phyloP scores from a whole-genome alignment of 1,140 invertebrate species.

The Schlechtendalia chinensis region DNA sequence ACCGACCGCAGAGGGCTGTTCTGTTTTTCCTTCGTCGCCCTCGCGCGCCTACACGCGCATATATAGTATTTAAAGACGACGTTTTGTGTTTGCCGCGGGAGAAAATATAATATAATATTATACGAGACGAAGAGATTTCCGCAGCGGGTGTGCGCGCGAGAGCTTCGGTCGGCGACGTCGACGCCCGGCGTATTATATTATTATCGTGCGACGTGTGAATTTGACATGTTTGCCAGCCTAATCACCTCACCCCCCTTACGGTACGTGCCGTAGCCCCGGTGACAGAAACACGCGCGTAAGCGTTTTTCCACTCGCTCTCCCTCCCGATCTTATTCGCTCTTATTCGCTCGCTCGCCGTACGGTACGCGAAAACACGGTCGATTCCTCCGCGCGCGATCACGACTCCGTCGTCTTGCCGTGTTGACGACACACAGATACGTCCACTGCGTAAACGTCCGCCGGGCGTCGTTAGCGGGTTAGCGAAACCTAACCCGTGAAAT shows the following conservation, averaged over 20 bases:
- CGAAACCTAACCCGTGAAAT: no score
- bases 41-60: not conserved
- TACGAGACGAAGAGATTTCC: not conserved
- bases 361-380: no score
- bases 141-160: not conserved
- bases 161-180: conserved; percentile 1
- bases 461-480: no score
- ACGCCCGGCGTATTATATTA: conserved; percentile 1
- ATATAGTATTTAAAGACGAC: conserved; percentile 23
- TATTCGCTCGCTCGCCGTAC: not conserved
- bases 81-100: conserved; percentile 10
- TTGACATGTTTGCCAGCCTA: conserved; percentile 47
- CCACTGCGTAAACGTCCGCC: no score
- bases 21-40: not conserved
- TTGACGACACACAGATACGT: no score
- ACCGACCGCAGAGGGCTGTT: not conserved
- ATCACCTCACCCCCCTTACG: not conserved
- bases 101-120: conserved; percentile 7
- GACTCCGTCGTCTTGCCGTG: not conserved
- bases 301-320: not conserved
- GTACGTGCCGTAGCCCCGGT: not conserved
- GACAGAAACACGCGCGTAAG: conserved; percentile 40
- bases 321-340: not conserved
- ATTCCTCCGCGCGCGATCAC: not conserved
- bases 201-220: conserved; percentile 30